A percentile compares a stretch with the other conserved stretches of the same genome.
Evolutionary conservation across 2,113 vertebrate genomes (phyloP).

Genomic region (Lophotis ruficrista): DNA sequence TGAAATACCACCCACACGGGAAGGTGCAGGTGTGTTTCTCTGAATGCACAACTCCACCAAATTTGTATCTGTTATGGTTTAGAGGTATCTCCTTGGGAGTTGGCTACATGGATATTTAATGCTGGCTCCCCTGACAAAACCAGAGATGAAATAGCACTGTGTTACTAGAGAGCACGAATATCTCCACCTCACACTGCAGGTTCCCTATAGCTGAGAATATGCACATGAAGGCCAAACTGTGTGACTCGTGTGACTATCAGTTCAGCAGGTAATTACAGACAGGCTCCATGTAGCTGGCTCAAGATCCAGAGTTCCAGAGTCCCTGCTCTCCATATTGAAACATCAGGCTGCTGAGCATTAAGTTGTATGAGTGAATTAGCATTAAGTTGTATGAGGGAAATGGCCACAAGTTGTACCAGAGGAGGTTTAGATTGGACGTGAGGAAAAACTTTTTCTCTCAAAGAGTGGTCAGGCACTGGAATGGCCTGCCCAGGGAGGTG

Average conservation of each 20-base stretch:
- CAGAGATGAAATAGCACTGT: neutral
- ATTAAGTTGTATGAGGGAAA: too few relatives aligned
- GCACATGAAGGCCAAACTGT: neutral
- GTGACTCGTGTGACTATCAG: neutral
- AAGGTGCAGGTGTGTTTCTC: neutral
- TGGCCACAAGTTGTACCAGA: too few relatives aligned
- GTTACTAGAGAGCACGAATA: neutral
- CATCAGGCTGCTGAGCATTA: neutral
- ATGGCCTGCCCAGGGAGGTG: too few relatives aligned
- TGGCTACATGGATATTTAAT: neutral
- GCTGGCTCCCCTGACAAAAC: neutral
- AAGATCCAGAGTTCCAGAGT: neutral
- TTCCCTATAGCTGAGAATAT: neutral
- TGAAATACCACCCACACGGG: neutral
- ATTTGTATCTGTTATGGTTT: neutral
- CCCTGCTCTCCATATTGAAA: rapidly evolving
- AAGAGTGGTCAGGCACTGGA: too few relatives aligned
- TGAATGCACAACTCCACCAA: neutral
- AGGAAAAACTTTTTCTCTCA: too few relatives aligned
- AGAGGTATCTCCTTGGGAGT: neutral
- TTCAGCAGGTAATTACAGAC: neutral
- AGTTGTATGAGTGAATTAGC: neutral
- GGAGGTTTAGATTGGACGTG: too few relatives aligned
- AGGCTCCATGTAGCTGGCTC: neutral
- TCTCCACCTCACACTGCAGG: neutral